These are phyloP conservation scores for Augiades crinisus DNA, from an alignment of 2,888 invertebrate species.

Conservation along the genomic window DNA sequence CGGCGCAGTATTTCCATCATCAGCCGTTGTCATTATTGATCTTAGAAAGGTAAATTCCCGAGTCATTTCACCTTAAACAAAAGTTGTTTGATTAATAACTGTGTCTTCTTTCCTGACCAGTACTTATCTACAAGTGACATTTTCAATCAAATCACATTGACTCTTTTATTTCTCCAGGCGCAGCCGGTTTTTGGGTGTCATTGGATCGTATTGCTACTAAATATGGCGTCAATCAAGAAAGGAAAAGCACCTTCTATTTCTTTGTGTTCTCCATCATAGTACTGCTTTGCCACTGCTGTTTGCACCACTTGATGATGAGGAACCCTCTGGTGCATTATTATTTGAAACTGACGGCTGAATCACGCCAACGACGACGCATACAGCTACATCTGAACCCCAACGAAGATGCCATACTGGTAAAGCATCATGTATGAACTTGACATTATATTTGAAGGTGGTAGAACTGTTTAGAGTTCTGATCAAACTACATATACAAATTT, in stretches of 20 bases:
- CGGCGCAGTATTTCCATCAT: no score
- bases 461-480: no score
- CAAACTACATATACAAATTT: no score
- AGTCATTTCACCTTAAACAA: no score
- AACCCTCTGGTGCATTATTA: slow-evolving; percentile 93
- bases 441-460: background rate
- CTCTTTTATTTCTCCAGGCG: slow-evolving; percentile 78
- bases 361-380: slow-evolving; percentile 88
- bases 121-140: background rate
- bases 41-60: no score
- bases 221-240: slow-evolving; percentile 87
- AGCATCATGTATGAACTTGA: background rate
- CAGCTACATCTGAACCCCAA: slow-evolving; percentile 91
- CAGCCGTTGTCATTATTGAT: no score
- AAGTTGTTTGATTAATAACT: no score
- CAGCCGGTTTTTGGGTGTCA: slow-evolving; percentile 93
- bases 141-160: slow-evolving; percentile 1
- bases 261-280: slow-evolving; percentile 90
- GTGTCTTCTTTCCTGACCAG: no score
- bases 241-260: slow-evolving; percentile 92
- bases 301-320: slow-evolving; percentile 89
- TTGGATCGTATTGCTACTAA: slow-evolving; percentile 92
- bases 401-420: slow-evolving; percentile 91
- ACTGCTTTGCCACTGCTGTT: slow-evolving; percentile 87
- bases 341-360: slow-evolving; percentile 86